A percentile compares a stretch with the other conserved stretches of the same genome.
These are phyloP conservation scores for Melinopterus prodromus DNA, from an alignment of 2,888 invertebrate genomes.

Conservation along the genomic window DNA sequence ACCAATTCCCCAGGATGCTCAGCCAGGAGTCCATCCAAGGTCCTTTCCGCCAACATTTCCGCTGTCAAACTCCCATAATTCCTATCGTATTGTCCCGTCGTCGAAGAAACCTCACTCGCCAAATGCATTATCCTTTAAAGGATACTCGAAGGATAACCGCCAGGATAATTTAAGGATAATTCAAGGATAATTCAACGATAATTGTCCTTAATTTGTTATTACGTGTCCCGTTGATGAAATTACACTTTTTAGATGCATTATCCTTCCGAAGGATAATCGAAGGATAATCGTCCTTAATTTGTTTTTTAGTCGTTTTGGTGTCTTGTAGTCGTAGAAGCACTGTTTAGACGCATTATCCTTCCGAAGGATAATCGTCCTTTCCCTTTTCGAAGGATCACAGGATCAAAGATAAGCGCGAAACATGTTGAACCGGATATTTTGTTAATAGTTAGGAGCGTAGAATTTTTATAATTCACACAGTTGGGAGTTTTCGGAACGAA, in stretches of 20 bases:
- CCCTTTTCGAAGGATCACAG: neutral
- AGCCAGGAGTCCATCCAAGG: constrained; percentile 85
- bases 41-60: constrained; percentile 87
- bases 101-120: constrained; percentile 80
- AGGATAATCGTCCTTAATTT: neutral
- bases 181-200: too few relatives aligned
- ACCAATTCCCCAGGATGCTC: constrained; percentile 94
- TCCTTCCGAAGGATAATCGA: constrained; percentile 38
- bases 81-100: constrained; percentile 63
- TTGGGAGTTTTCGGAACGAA: constrained; percentile 49
- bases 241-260: constrained; percentile 84
- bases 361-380: neutral
- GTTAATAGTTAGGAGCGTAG: neutral
- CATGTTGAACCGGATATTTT: neutral
- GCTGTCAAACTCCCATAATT: constrained; percentile 78
- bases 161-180: too few relatives aligned
- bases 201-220: constrained; percentile 52
- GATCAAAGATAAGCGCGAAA: neutral
- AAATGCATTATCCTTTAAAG: constrained; percentile 71
- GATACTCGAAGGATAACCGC: neutral
- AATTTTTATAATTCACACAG: constrained; percentile 43
- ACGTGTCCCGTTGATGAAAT: constrained; percentile 71
- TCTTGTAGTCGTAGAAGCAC: neutral
- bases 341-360: neutral
- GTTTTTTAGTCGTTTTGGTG: neutral